A percentile compares a stretch with the other conserved stretches of the same genome.
Evolutionary conservation across 2,113 vertebrate genomes (phyloP).

Genomic region (Reinhardtius hippoglossoides): DNA sequence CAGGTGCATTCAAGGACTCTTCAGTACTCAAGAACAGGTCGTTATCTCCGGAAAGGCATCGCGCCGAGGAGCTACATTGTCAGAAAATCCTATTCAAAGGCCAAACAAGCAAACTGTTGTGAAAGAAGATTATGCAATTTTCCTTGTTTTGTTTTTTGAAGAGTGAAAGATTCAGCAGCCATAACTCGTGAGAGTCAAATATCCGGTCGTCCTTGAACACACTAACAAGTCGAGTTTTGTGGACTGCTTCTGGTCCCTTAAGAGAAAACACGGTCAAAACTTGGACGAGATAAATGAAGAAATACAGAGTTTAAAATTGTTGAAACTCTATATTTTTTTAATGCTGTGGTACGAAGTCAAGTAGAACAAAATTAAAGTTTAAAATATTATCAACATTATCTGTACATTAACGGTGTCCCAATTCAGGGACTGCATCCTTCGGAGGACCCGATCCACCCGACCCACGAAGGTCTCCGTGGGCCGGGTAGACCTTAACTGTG

Average conservation of each 20-base stretch:
- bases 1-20: conserved; percentile 29
- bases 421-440: too few relatives aligned
- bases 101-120: not conserved
- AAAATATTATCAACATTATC: not conserved
- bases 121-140: not conserved
- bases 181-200: not conserved
- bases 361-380: too few relatives aligned
- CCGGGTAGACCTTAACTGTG: not conserved
- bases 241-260: not conserved
- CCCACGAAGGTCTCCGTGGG: not conserved
- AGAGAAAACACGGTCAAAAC: not conserved
- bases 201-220: conserved; percentile 4
- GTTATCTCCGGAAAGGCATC: not conserved
- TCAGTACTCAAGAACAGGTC: not conserved
- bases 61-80: not conserved
- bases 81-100: conserved; percentile 7
- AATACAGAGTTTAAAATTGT: not conserved
- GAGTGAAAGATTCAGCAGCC: not conserved
- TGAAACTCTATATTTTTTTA: not conserved
- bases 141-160: not conserved
- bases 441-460: too few relatives aligned
- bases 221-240: not conserved
- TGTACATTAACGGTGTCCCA: not conserved
- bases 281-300: not conserved
- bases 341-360: not conserved